Percentiles rank a stretch among this genome's conserved stretches.
These are phyloP conservation scores for Ryuthela nishihirai DNA, from an alignment of 2,888 invertebrate species.

Conservation along the genomic window DNA sequence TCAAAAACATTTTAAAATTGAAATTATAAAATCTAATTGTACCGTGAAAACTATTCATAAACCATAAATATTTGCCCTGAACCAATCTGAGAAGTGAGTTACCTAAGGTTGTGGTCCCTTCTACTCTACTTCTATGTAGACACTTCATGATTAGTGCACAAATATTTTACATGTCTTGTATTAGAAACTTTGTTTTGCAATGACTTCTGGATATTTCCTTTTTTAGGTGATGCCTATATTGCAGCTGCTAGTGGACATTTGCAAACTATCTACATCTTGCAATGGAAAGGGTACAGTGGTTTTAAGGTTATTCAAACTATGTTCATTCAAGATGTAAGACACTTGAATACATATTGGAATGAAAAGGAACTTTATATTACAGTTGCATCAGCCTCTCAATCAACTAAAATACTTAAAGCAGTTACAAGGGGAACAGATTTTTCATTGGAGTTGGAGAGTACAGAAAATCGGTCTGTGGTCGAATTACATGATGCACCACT, in stretches of 20 bases:
- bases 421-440: too few relatives aligned
- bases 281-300: constrained; percentile 21
- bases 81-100: too few relatives aligned
- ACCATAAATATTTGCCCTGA: too few relatives aligned
- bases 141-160: neutral
- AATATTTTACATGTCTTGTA: too few relatives aligned
- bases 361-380: constrained; percentile 12
- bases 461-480: too few relatives aligned
- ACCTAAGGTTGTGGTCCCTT: too few relatives aligned
- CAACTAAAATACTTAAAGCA: constrained; percentile 18
- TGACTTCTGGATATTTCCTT: neutral
- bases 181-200: neutral
- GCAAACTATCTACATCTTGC: constrained; percentile 15
- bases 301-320: constrained; percentile 16
- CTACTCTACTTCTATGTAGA: neutral
- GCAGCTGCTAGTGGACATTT: constrained; percentile 20
- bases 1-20: too few relatives aligned
- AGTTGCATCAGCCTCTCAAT: constrained; percentile 8
- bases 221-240: constrained; percentile 15
- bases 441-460: too few relatives aligned
- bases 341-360: constrained; percentile 7
- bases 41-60: too few relatives aligned
- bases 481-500: too few relatives aligned
- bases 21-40: too few relatives aligned
- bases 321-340: constrained; percentile 15